Evolutionary conservation across 2,113 vertebrate genomes (phyloP), one percentile per base, ranked within the genome.

Genomic region (Copsychus sechellarum): DNA sequence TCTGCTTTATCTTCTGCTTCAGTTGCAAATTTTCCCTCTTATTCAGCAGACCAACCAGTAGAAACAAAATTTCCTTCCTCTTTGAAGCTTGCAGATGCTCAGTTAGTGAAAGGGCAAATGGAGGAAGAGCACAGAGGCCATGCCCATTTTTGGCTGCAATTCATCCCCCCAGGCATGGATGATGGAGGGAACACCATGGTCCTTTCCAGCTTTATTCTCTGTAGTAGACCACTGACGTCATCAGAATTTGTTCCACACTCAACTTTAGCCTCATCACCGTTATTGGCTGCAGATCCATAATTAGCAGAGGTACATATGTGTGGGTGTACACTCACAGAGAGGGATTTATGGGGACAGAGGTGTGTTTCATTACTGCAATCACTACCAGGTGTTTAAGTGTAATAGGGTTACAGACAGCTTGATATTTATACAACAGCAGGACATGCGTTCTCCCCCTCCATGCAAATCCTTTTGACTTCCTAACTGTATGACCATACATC

Each of bases 31-130:
- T 96, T 95, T 86, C 74, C 70, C n/a, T 83, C 85, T 82, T 94
- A 92, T 92, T 94, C 95, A 93, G 81, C 79, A 91, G 51, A 78
- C 43, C 33, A 85, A 21, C 34, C 60, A 95, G 84, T 78, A 83
- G 74, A 92, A 94, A 91, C 45, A 54, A 71, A 85, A 88, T 93
- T 96, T 93, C 62, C 84, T 95, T 92, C 96, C 86, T 96, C 87
- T 96, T 91, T 94, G 84, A 97, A 93, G 53, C 60, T 65, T 79
- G 61, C 88, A 95, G 89, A 64, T 86, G 91, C 47, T 79, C 8
- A 28, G 12, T 71, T 94, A 16, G 53, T 67, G 91, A 82, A 92
- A 92, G 54, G 81, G 71, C 26, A 91, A 50, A 77, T 48, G 42
- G 71, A 67, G 31, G 33, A 91, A 83, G 84, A 77, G 51, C 4